phyloP scores from a whole-genome alignment of 23 tunicate species.

The Aplidium turbinatum region DNA sequence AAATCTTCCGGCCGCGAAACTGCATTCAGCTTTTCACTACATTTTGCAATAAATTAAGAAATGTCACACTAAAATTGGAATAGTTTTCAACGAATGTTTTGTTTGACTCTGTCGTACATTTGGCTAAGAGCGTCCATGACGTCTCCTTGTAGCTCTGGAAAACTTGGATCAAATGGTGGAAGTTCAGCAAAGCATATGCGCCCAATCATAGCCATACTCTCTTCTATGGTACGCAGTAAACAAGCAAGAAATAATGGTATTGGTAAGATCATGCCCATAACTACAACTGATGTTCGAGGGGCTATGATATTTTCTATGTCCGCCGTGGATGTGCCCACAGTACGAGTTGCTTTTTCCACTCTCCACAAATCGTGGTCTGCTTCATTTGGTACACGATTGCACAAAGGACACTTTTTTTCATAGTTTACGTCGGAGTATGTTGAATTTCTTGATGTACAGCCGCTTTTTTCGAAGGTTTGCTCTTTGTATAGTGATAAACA shows the following conservation, averaged over 20 bases:
- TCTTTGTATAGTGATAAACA: conserved; percentile 2
- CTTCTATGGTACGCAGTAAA: conserved; percentile 31
- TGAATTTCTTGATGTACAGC: neutral
- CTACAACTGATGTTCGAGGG: conserved; percentile 18
- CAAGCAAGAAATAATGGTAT: conserved; percentile 50
- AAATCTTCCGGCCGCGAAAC: no score
- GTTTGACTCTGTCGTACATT: conserved; percentile 19
- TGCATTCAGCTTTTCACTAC: no score
- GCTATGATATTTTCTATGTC: conserved; percentile 51
- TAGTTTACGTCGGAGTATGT: neutral
- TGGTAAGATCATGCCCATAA: conserved; percentile 51
- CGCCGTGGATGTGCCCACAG: conserved; percentile 43
- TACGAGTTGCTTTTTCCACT: conserved; percentile 7
- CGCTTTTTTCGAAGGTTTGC: neutral
- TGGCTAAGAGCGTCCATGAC: conserved; percentile 17
- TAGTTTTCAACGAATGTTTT: conserved; percentile 4
- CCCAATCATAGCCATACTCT: conserved; percentile 41
- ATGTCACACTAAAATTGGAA: no score
- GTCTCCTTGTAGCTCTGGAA: conserved; percentile 40
- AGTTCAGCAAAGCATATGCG: conserved; percentile 48
- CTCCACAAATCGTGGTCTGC: neutral
- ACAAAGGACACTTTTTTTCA: conserved; percentile 30
- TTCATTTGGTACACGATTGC: conserved; percentile 1
- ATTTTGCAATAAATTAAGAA: no score
- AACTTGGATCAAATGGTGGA: conserved; percentile 39